These are phyloP conservation scores for Adelges cooleyi DNA, from an alignment of 1,140 invertebrate species.

Conservation along the genomic window DNA sequence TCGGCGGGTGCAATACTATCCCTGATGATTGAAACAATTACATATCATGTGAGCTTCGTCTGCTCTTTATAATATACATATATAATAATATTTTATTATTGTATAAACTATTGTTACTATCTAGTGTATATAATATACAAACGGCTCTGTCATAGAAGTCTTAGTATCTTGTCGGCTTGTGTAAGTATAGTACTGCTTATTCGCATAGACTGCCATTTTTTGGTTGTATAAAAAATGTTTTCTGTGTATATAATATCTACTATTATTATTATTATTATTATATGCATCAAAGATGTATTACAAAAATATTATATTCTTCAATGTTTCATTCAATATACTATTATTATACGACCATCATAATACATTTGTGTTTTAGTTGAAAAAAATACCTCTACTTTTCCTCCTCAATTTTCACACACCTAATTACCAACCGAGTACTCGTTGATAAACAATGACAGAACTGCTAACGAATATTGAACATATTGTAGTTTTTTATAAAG, in stretches of 20 bases:
- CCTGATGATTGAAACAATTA: constrained; percentile 7
- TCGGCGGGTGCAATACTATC: no score
- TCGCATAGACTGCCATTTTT: constrained; percentile 13
- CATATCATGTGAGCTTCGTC: constrained; percentile 24
- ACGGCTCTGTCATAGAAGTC: not conserved
- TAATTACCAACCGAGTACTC: no score
- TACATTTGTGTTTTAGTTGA: no score
- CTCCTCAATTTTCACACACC: no score
- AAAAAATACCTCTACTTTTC: no score
- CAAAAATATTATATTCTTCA: no score
- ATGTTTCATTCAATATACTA: no score
- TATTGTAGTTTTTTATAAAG: no score
- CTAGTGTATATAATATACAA: not conserved
- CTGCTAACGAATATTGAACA: no score
- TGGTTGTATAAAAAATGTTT: constrained; percentile 22
- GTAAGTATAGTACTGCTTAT: constrained; percentile 13
- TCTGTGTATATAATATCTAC: not conserved
- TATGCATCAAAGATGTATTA: not conserved
- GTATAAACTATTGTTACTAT: constrained; percentile 1
- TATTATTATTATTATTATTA: not conserved
- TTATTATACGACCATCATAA: no score
- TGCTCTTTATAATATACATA: constrained; percentile 6
- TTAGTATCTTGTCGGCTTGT: constrained; percentile 18
- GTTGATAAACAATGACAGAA: no score
- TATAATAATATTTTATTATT: not conserved